A percentile compares a stretch with the other conserved stretches of the same genome.
phyloP scores from a whole-genome alignment of 2,888 invertebrate genomes.

The Ochropleura plecta region DNA sequence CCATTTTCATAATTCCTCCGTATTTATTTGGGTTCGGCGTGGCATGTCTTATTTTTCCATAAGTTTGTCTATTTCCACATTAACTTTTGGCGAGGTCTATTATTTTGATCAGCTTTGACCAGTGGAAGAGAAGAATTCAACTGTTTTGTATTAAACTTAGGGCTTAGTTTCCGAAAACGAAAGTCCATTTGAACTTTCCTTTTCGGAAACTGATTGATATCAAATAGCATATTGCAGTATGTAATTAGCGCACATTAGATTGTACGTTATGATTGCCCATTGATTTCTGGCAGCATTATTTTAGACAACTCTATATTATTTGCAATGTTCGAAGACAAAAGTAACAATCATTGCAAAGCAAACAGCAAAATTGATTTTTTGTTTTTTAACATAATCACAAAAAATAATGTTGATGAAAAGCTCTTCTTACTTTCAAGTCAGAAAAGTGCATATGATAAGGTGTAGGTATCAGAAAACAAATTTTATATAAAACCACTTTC shows the following conservation, averaged over 20 bases:
- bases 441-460: not conserved
- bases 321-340: not conserved
- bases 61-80: not conserved
- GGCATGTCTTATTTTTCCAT: not conserved
- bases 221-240: not conserved
- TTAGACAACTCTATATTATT: not conserved
- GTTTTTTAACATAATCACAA: not conserved
- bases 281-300: not conserved
- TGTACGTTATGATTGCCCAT: not conserved
- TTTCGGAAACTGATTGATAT: not conserved
- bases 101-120: too few relatives aligned
- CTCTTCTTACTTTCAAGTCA: not conserved
- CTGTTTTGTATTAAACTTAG: not conserved
- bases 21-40: not conserved
- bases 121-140: too few relatives aligned
- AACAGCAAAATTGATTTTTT: not conserved
- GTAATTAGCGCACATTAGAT: not conserved
- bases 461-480: not conserved
- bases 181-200: not conserved
- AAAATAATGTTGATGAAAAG: not conserved
- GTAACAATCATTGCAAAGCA: not conserved
- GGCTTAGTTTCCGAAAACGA: too few relatives aligned
- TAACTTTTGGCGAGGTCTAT: not conserved
- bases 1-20: too few relatives aligned
- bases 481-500: not conserved